Conservation (phyloP, 2,113 vertebrate genomes). For the Rhinopithecus roxellana region DNA sequence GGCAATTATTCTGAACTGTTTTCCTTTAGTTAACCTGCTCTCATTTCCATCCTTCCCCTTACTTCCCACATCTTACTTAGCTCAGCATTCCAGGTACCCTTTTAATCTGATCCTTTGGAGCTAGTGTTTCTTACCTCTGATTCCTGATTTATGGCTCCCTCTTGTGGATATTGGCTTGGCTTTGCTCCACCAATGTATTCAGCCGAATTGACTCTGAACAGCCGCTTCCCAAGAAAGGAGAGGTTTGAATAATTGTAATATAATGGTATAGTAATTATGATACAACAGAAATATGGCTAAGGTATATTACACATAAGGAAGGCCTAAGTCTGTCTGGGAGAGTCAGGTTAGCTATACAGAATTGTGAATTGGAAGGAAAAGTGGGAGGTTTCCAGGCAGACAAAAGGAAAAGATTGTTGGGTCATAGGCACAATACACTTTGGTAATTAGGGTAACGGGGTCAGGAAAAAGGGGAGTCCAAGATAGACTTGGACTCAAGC, state of each 20-base stretch:
- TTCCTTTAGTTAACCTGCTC: neutral
- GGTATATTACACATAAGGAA: neutral
- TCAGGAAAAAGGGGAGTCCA: too few species aligned
- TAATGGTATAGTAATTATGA: neutral
- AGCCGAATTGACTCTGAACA: neutral
- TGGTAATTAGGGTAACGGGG: neutral
- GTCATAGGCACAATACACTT: neutral
- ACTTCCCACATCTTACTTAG: neutral
- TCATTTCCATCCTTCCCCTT: neutral
- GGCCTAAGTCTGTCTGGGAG: neutral
- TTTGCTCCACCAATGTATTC: neutral
- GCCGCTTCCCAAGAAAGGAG: neutral
- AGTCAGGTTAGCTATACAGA: neutral
- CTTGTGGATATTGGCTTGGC: slow-evolving; percentile 43
- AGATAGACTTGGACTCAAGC: neutral
- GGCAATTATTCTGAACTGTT: neutral
- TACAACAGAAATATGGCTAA: neutral
- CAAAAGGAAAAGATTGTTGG: neutral
- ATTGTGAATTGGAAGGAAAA: neutral
- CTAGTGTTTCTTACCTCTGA: neutral
- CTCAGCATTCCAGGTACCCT: neutral
- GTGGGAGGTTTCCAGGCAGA: neutral
- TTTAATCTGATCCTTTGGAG: neutral
- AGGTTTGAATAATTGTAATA: neutral
- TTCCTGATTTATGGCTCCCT: slow-evolving; percentile 65